These are phyloP conservation scores for Apodemia hepburni DNA, from an alignment of 2,888 invertebrate genomes.

Conservation along the genomic window DNA sequence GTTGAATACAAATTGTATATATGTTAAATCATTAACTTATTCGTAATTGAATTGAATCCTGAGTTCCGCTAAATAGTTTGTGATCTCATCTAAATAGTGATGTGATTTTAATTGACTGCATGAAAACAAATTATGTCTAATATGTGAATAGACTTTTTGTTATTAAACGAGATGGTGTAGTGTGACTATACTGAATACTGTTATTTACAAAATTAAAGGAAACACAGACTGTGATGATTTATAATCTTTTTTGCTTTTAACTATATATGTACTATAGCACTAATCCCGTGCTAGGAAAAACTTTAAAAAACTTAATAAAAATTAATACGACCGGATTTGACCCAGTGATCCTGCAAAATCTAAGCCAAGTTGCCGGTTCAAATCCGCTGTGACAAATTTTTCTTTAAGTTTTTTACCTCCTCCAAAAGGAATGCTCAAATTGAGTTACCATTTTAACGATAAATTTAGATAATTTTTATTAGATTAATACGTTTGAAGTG, in stretches of 20 bases:
- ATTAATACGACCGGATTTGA: too few relatives aligned
- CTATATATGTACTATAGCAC: too few relatives aligned
- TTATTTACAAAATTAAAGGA: too few relatives aligned
- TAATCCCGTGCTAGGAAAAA: too few relatives aligned
- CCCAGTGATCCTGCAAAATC: too few relatives aligned
- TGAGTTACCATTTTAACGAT: constrained; percentile 2
- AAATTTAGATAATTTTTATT: too few relatives aligned
- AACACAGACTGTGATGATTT: too few relatives aligned
- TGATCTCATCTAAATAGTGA: neutral
- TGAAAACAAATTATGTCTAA: neutral
- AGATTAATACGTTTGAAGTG: too few relatives aligned
- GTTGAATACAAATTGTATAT: constrained; percentile 7
- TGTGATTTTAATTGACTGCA: neutral
- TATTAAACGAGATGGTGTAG: neutral
- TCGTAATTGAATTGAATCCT: neutral
- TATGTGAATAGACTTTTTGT: neutral
- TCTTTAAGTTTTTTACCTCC: neutral
- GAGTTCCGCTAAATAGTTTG: neutral
- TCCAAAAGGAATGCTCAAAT: constrained; percentile 3
- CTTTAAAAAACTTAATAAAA: too few relatives aligned
- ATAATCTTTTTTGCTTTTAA: too few relatives aligned
- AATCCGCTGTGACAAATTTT: too few relatives aligned
- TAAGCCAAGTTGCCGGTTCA: too few relatives aligned
- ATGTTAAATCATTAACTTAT: neutral
- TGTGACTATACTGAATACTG: constrained; percentile 4